These are phyloP conservation scores for Nothobranchius kuhntae DNA, from an alignment of 2,113 vertebrate species.

Conservation along the genomic window DNA sequence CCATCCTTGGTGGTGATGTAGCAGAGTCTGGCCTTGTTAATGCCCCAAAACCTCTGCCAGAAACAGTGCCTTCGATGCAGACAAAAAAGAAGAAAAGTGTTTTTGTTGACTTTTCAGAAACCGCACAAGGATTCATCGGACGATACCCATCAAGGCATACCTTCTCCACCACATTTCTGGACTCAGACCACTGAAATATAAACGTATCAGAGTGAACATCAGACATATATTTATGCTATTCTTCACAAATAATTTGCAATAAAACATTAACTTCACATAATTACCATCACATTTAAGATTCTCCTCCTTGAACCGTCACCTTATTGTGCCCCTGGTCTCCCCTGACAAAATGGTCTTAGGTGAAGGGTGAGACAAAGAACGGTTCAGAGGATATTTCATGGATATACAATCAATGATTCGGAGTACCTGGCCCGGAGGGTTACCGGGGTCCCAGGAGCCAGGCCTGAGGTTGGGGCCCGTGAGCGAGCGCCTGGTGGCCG, in stretches of 20 bases:
- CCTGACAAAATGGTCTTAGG: too few species aligned
- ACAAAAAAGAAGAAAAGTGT: slow-evolving; percentile 20
- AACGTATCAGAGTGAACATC: fast-evolving
- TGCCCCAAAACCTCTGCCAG: slow-evolving; percentile 5
- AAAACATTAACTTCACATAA: background rate
- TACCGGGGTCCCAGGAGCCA: too few species aligned
- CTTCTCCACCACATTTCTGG: background rate
- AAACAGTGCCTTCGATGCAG: background rate
- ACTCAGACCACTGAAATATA: slow-evolving; percentile 14
- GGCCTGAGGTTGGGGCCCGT: too few species aligned
- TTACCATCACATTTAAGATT: background rate
- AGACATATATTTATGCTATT: background rate
- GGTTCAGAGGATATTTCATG: too few species aligned
- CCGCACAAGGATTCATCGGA: background rate
- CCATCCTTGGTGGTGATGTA: slow-evolving; percentile 9
- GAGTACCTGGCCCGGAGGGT: too few species aligned
- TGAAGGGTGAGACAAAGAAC: too few species aligned
- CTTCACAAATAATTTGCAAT: too few species aligned
- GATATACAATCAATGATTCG: too few species aligned
- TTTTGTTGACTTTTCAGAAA: background rate
- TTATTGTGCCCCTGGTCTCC: too few species aligned
- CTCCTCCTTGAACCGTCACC: too few species aligned
- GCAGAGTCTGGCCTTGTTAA: slow-evolving; percentile 19
- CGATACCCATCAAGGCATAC: fast-evolving
- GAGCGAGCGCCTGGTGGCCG: too few species aligned